A percentile compares a stretch with the other conserved stretches of the same genome.
Evolutionary conservation across 1,140 invertebrate genomes (phyloP).

Genomic region (Phymorhynchus buccinoides): DNA sequence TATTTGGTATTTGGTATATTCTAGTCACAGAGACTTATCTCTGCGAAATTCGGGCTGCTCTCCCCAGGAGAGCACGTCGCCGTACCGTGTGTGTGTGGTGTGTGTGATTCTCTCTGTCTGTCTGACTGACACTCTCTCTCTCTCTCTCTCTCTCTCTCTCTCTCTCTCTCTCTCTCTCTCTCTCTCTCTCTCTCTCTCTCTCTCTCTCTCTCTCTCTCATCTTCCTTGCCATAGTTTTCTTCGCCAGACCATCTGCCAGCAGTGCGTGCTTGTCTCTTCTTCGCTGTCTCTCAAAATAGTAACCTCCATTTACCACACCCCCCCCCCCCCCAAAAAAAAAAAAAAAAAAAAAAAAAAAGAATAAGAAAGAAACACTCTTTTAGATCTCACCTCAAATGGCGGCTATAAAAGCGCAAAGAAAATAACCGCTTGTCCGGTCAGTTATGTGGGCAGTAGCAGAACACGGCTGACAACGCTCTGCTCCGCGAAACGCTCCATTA

Average conservation of each 20-base stretch:
- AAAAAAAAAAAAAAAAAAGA: not conserved
- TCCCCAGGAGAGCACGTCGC: too few species aligned
- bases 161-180: too few species aligned
- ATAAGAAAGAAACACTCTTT: not conserved
- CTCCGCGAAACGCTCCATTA: not conserved
- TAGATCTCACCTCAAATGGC: too few species aligned
- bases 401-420: too few species aligned
- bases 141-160: slow-evolving; percentile 2
- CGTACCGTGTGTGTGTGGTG: too few species aligned
- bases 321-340: not conserved
- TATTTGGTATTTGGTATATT: not conserved
- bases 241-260: not conserved
- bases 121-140: too few species aligned
- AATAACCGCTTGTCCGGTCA: too few species aligned
- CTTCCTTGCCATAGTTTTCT: not conserved
- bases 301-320: not conserved
- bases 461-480: not conserved
- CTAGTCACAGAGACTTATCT: not conserved
- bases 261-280: too few species aligned
- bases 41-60: not conserved
- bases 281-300: not conserved
- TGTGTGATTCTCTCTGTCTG: too few species aligned
- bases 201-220: too few species aligned
- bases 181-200: too few species aligned
- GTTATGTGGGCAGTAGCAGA: not conserved